phyloP scores from a whole-genome alignment of 2,888 invertebrate genomes.

The Arrhopalites spinosus region DNA sequence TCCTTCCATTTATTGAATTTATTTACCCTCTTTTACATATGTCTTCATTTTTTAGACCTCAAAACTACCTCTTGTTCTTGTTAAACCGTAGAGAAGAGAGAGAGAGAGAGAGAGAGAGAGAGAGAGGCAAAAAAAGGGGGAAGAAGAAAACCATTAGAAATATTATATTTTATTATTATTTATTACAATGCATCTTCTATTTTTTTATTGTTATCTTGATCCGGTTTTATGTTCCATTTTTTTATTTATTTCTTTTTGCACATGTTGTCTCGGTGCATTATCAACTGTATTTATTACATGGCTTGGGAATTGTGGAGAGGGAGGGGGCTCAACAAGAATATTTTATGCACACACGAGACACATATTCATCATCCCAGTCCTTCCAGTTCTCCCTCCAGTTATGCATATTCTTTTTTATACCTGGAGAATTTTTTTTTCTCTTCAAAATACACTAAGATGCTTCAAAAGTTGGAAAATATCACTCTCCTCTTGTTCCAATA shows the following conservation, averaged over 20 bases:
- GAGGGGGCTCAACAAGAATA: constrained; percentile 24
- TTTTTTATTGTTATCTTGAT: constrained; percentile 29
- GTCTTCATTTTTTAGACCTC: no score
- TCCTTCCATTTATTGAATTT: constrained; percentile 6
- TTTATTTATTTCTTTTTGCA: constrained; percentile 32
- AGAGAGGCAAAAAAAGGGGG: constrained; percentile 7
- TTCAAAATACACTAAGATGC: no score
- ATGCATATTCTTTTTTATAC: constrained; percentile 6
- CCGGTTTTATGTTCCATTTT: constrained; percentile 29
- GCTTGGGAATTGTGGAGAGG: constrained; percentile 19
- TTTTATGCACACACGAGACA: constrained; percentile 23
- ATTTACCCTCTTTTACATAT: neutral
- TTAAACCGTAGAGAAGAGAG: no score
- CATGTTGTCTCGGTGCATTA: constrained; percentile 22
- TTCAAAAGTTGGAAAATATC: no score
- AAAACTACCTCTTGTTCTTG: no score
- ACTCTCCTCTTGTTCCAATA: no score
- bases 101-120: no score
- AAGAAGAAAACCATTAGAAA: constrained; percentile 24
- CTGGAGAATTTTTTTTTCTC: no score
- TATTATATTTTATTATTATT: constrained; percentile 34
- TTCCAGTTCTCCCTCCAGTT: neutral
- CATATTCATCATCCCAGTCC: constrained; percentile 23
- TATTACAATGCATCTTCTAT: constrained; percentile 17
- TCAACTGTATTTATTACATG: constrained; percentile 26